A percentile compares a stretch with the other conserved stretches of the same genome.
Conservation (phyloP, 1,140 invertebrate genomes). For the Pogonomyrmex barbatus region DNA sequence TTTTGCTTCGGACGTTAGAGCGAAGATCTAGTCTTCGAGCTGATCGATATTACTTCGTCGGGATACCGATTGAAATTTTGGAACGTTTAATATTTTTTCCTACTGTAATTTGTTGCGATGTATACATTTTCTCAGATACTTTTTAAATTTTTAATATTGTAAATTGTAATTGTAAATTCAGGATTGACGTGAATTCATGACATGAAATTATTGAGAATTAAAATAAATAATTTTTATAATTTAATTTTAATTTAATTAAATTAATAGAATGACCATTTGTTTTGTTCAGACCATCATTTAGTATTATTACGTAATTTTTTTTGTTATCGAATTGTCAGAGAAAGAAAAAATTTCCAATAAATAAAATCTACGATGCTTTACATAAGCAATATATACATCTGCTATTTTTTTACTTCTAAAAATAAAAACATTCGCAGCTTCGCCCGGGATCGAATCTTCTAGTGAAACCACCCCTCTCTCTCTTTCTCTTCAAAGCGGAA, state of each 20-base stretch:
- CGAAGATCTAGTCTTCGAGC: constrained; percentile 3
- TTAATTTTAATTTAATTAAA: background rate
- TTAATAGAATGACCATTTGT: background rate
- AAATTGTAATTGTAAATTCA: no score
- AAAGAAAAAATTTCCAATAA: background rate
- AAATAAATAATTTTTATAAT: no score
- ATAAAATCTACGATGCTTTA: background rate
- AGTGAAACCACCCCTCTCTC: constrained; percentile 19
- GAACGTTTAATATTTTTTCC: background rate
- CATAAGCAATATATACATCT: background rate
- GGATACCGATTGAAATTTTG: background rate
- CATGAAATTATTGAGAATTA: no score
- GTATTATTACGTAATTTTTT: background rate
- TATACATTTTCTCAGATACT: no score
- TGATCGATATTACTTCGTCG: background rate
- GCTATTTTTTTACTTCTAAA: background rate
- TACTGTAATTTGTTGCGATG: background rate
- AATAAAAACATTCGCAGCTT: background rate
- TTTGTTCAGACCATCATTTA: background rate
- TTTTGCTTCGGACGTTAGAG: background rate
- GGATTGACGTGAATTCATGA: no score
- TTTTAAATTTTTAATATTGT: no score
- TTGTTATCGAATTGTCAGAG: background rate
- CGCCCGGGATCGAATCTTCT: constrained; percentile 16
- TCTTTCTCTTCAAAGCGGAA: constrained; percentile 43